phyloP scores from a whole-genome alignment of 2,113 vertebrate genomes.

The Pleuronectes platessa region DNA sequence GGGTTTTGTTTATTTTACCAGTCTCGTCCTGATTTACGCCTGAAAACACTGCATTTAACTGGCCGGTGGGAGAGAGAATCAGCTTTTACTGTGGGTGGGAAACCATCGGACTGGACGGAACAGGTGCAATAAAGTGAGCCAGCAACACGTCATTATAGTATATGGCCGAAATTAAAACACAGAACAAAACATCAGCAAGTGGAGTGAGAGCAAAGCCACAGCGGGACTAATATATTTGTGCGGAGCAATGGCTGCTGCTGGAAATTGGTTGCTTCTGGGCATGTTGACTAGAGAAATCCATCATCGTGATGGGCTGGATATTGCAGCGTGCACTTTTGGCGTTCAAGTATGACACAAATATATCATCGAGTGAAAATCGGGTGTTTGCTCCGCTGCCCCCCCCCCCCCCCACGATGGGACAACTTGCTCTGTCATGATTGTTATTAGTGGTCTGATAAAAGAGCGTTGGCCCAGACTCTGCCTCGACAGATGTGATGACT shows the following conservation, averaged over 20 bases:
- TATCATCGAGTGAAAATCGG: conserved; percentile 21
- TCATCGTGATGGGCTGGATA: conserved; percentile 45
- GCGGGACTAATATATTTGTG: conserved; percentile 33
- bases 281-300: conserved; percentile 43
- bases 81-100: not conserved
- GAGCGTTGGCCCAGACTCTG: not conserved
- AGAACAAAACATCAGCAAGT: conserved; percentile 26
- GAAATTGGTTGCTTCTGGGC: conserved; percentile 42
- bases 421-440: not conserved
- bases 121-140: conserved; percentile 29
- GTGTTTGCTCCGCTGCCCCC: not conserved
- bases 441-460: not conserved
- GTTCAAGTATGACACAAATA: conserved; percentile 46
- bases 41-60: conserved; percentile 37
- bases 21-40: conserved; percentile 34
- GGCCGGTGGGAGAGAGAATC: not conserved
- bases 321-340: conserved; percentile 38
- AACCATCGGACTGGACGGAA: conserved; percentile 16
- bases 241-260: conserved; percentile 25
- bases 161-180: conserved; percentile 42
- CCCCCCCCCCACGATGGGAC: not conserved
- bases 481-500: not conserved
- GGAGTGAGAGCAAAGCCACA: conserved; percentile 23
- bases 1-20: not conserved
- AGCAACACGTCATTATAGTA: conserved; percentile 33